A percentile compares a stretch with the other conserved stretches of the same genome.
Conservation (phyloP, 92 coral and sea anemone species). For the Heteractis magnifica region DNA sequence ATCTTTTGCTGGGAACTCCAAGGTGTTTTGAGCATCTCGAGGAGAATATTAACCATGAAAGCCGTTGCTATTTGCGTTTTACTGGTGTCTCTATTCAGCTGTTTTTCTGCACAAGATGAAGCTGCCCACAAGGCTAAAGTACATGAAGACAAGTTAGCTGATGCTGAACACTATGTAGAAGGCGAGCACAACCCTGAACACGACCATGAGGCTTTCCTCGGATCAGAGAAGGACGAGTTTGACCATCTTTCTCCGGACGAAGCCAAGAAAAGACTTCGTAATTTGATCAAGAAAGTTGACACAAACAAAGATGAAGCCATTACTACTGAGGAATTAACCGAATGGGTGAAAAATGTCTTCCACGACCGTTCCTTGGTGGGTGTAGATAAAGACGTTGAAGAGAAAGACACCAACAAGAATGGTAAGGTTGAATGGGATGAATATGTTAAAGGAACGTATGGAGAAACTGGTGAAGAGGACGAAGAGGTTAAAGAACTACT, state of each 20-base stretch:
- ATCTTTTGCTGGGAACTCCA: background rate
- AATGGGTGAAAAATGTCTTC: constrained; percentile 87
- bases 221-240: constrained; percentile 87
- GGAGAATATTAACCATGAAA: constrained; percentile 4
- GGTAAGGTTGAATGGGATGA: constrained; percentile 86
- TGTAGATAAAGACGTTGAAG: constrained; percentile 68
- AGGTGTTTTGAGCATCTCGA: background rate
- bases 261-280: constrained; percentile 75
- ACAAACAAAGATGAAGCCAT: constrained; percentile 73
- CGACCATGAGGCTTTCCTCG: constrained; percentile 97
- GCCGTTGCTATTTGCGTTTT: constrained; percentile 18
- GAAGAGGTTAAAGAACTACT: constrained; percentile 75
- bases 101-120: constrained; percentile 5
- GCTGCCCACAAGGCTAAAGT: constrained; percentile 38
- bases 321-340: constrained; percentile 77
- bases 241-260: constrained; percentile 92
- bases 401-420: constrained; percentile 76
- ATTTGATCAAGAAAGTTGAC: constrained; percentile 72
- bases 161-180: constrained; percentile 70
- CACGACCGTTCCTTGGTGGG: constrained; percentile 71
- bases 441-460: constrained; percentile 74
- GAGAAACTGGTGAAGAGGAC: constrained; percentile 66
- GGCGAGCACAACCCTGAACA: constrained; percentile 86
- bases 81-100: constrained; percentile 11
- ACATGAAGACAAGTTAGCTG: constrained; percentile 69